Conservation (phyloP, 2,113 vertebrate species). For the Platichthys flesus region DNA sequence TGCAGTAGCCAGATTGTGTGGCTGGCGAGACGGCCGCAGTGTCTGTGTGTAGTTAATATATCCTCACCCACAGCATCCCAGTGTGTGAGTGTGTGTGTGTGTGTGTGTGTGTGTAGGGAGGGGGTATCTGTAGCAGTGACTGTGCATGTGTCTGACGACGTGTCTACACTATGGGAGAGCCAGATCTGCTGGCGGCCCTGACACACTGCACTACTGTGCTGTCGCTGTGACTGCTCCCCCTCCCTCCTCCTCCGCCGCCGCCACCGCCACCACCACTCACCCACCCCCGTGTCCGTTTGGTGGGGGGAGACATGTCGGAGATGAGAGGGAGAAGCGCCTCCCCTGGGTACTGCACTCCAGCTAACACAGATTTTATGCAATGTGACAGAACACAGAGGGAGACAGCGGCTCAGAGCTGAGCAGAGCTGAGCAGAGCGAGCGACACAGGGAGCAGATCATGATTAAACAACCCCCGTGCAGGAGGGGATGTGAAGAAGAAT, state of each 20-base stretch:
- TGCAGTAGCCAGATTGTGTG: slow-evolving; percentile 56
- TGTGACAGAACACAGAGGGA: slow-evolving; percentile 64
- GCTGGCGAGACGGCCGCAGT: slow-evolving; percentile 25
- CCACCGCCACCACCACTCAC: not conserved
- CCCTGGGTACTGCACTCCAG: slow-evolving; percentile 62
- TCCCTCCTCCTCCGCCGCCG: not conserved
- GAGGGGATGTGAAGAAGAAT: not conserved
- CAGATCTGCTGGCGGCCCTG: slow-evolving; percentile 49
- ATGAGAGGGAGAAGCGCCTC: slow-evolving; percentile 65
- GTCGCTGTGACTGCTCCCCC: slow-evolving; percentile 5
- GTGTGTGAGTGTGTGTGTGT: not conserved
- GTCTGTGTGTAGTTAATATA: slow-evolving; percentile 17
- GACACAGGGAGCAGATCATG: slow-evolving; percentile 36
- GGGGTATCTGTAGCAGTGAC: slow-evolving; percentile 25
- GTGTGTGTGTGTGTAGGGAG: not conserved
- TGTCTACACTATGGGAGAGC: slow-evolving; percentile 22
- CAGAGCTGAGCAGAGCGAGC: slow-evolving; percentile 35
- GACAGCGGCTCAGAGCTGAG: slow-evolving; percentile 57
- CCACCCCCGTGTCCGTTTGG: slow-evolving; percentile 54
- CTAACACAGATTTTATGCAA: slow-evolving; percentile 76
- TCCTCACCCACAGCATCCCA: slow-evolving; percentile 3
- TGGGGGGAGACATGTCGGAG: slow-evolving; percentile 56
- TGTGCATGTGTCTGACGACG: slow-evolving; percentile 28
- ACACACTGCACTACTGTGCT: slow-evolving; percentile 64
- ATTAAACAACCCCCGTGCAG: slow-evolving; percentile 18